Evolutionary conservation across 2,113 vertebrate genomes (phyloP), one percentile per base, ranked within the genome.

Genomic region (Hoplias malabaricus): DNA sequence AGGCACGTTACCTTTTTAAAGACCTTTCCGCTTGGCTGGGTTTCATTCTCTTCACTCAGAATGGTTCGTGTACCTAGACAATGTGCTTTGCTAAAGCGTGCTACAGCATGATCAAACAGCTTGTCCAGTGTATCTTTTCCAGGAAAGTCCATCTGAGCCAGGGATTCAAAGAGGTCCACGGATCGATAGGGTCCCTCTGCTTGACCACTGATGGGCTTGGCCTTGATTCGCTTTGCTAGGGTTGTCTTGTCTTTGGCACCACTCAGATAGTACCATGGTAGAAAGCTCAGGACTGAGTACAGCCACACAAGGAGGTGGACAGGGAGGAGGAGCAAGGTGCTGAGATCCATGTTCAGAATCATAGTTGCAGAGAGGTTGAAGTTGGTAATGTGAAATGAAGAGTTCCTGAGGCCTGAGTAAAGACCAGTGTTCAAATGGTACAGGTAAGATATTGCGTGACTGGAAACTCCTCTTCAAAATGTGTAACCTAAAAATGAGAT

Each of bases 191-290:
- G 97, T 56, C 98, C 96, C 75, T 96, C 96, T 0, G 93, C 68
- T 61, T 78, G 80, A 83, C 95, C 94, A 11, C 33, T 53, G 57
- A 89, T 88, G 70, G 96, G 93, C 25, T 94, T 95, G 71, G 96
- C 97, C 89, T 98, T 98, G 86, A 95, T 84, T 80, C 96, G 90
- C 62, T 92, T 94, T 73, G 96, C 96, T 88, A 91, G 91, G 73
- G 90, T 87, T 87, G 90, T 94, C 91, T 86, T 97, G 86, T 94
- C 87, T 86, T 94, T 93, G 0, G 95, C 95, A 54, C 94, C 91
- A 42, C 95, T 96, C 82, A 98, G 90, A 94, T 94, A 96, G 93
- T 98, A 98, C 98, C 97, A 99, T 1, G 98, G 98, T 84, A 98
- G 92, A 87, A 99, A 99, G 87, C 96, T 94, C 81, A 99, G 85